Conservation (phyloP, 2,113 vertebrate species). For the Neotragus moschatus region DNA sequence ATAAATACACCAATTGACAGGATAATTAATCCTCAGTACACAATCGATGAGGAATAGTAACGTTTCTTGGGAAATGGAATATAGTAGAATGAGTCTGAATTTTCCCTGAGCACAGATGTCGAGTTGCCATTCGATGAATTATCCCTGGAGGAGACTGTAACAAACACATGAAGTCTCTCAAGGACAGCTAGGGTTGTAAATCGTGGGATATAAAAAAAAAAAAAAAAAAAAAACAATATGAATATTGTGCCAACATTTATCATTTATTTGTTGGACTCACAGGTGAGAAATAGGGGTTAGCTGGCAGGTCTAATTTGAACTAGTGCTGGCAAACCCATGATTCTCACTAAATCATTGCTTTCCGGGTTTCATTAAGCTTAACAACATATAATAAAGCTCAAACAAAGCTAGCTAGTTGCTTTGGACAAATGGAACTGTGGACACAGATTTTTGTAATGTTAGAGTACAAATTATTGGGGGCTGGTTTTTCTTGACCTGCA, state of each 20-base stretch:
- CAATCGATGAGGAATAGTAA: constrained; percentile 76
- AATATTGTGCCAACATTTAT: constrained; percentile 75
- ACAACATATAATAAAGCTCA: constrained; percentile 76
- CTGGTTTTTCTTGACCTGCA: background rate
- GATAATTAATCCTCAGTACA: constrained; percentile 80
- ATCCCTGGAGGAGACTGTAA: constrained; percentile 72
- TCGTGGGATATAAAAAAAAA: constrained; percentile 75
- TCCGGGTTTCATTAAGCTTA: constrained; percentile 71
- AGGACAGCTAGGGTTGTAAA: constrained; percentile 80
- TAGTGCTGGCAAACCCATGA: constrained; percentile 70
- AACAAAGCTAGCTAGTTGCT: constrained; percentile 69
- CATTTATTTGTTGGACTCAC: constrained; percentile 76
- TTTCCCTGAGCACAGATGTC: constrained; percentile 70
- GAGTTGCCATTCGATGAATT: constrained; percentile 72
- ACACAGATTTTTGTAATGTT: constrained; percentile 65
- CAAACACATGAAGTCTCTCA: constrained; percentile 72
- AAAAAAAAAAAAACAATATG: constrained; percentile 71
- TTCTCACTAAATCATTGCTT: constrained; percentile 76
- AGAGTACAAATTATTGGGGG: background rate
- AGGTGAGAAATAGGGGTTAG: constrained; percentile 77
- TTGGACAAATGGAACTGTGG: constrained; percentile 55
- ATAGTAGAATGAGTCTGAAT: constrained; percentile 61
- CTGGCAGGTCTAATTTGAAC: constrained; percentile 76
- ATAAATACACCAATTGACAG: constrained; percentile 77
- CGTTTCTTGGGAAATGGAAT: constrained; percentile 72